Base-by-base conservation (phyloP, 1,140 invertebrate genomes). In the Lineus longissimus region DNA sequence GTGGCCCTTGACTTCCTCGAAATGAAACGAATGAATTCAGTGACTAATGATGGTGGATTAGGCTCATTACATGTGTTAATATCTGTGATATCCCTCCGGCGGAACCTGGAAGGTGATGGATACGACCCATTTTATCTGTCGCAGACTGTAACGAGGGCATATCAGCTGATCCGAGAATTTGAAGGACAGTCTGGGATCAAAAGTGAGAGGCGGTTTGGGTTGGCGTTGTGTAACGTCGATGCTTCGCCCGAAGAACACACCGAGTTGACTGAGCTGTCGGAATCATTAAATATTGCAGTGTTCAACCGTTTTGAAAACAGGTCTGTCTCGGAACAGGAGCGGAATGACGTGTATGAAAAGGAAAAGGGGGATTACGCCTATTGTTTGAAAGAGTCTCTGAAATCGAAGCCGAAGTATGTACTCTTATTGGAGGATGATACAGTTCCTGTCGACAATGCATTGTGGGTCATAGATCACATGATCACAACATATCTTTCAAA, bases 341-440 rank as follows among this genome's bases (percentile, higher is more conserved):
- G 33, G 2, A 45, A 22, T 15, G 22, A 65, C 6, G 51, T 64
- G 0, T 66, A 73, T 22, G 73, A 74, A 61, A 76, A 77, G 57
- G 72, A 76, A 61, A 77, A 77, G 51, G 25, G 67, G 36, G 75
- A 77, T 59, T 77, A 77, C 63, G 64, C 69, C 0, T 77, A 55
- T 57, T 77, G 75, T 65, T 45, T 74, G 31, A 63, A 74, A 27
- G 47, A 70, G 54, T 68, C 73, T 1, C 54, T 77, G 55, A 54
- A 63, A 23, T 54, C 27, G 33, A 67, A 70, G 55, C 65, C 69
- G 6, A 68, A 68, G 2, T 71, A 71, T 57, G 64, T 71, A 15
- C 63, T 77, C 30, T 62, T 77, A 1, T 61, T 76, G 30, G 75
- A 77, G 40, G 75, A 77, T 55, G 75, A 77, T 56, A 70, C 72